Evolutionary conservation across 1,140 invertebrate species (phyloP).

Genomic region (Drosophila seguyi): DNA sequence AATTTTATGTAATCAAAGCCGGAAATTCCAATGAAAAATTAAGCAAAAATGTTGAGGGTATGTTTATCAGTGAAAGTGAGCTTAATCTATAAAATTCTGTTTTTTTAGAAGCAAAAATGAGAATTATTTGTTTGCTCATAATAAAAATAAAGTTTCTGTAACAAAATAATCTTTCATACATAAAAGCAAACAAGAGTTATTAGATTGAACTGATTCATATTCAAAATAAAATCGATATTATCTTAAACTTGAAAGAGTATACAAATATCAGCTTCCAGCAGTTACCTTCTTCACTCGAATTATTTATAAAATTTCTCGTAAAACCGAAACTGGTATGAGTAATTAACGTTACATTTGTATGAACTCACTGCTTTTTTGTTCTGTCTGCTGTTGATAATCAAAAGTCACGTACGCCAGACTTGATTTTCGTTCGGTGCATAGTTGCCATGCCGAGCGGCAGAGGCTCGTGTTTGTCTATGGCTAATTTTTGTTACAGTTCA

Average conservation of each 20-base stretch:
- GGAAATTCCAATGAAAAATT: not conserved
- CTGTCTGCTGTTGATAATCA: constrained; percentile 4
- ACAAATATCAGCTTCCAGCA: not conserved
- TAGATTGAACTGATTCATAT: not conserved
- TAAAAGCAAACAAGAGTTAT: not conserved
- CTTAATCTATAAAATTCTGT: not conserved
- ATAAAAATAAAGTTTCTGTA: not conserved
- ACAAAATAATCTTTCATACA: not conserved
- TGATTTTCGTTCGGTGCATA: constrained; percentile 21
- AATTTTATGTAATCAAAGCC: not conserved
- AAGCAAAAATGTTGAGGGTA: not conserved
- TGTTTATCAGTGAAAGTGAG: not conserved
- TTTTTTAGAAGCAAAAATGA: not conserved
- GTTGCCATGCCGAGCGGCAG: constrained; percentile 10
- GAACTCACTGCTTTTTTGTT: not conserved
- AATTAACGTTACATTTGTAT: constrained; percentile 1
- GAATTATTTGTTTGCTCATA: not conserved
- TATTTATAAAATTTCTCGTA: not conserved
- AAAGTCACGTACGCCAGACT: constrained; percentile 13
- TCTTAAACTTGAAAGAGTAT: not conserved
- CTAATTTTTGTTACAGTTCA: constrained; percentile 70
- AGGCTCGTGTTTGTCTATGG: constrained; percentile 37
- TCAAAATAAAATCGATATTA: not conserved
- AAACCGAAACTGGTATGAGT: not conserved
- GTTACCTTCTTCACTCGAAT: too few relatives aligned